Evolutionary conservation across 2,113 vertebrate genomes (phyloP).

Genomic region (Aldabrachelys gigantea): DNA sequence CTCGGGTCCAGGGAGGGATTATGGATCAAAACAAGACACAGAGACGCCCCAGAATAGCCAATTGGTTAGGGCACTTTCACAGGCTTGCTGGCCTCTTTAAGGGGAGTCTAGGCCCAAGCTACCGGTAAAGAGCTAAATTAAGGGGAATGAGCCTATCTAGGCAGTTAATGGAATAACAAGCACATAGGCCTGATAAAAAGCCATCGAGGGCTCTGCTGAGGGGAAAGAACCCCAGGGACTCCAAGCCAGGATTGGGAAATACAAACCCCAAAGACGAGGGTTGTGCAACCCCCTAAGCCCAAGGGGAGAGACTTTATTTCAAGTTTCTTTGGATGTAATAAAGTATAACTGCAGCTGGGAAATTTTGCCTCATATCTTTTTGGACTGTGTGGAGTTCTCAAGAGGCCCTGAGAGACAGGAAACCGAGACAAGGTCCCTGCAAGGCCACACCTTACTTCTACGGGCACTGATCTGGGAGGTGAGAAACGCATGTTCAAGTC

Average conservation of each 20-base stretch:
- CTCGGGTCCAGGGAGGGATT: neutral
- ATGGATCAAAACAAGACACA: neutral
- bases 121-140: neutral
- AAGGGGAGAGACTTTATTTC: neutral
- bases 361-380: neutral
- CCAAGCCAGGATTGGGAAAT: neutral
- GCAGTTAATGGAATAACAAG: neutral
- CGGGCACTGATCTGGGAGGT: no score
- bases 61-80: neutral
- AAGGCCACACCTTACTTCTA: no score
- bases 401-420: neutral
- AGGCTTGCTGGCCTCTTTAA: neutral
- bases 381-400: neutral
- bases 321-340: neutral
- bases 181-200: neutral
- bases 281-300: neutral
- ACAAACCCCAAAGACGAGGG: neutral
- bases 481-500: no score
- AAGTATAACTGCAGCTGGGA: neutral
- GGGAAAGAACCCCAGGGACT: no score
- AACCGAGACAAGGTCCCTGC: no score
- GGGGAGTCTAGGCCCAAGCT: no score
- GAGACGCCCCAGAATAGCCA: neutral
- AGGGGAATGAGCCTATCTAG: neutral
- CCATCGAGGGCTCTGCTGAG: no score